Conservation (phyloP, 1,140 invertebrate species). For the Dendrolimus kikuchii region DNA sequence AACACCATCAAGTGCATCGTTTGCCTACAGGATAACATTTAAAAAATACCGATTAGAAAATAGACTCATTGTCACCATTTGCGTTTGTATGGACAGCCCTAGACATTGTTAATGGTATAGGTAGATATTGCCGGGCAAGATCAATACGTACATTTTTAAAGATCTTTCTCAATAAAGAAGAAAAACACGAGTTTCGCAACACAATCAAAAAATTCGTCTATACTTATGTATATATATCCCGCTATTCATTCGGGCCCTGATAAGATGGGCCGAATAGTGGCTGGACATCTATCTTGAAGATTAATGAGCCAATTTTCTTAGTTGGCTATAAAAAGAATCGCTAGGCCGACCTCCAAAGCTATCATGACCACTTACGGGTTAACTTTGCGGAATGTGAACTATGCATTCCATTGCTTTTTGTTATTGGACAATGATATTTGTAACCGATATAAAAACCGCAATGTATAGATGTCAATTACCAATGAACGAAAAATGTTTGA, state of each 20-base stretch:
- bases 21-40: too few species aligned
- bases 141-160: too few species aligned
- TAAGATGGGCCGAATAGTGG: slow-evolving; percentile 65
- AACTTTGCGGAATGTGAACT: slow-evolving; percentile 21
- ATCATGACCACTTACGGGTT: slow-evolving; percentile 32
- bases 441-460: not conserved
- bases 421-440: slow-evolving; percentile 4
- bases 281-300: slow-evolving; percentile 69
- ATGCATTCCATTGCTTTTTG: slow-evolving; percentile 16
- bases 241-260: slow-evolving; percentile 55
- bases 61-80: too few species aligned
- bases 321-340: slow-evolving; percentile 69
- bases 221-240: slow-evolving; percentile 28
- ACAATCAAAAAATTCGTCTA: slow-evolving; percentile 25
- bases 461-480: too few species aligned
- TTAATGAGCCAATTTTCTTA: slow-evolving; percentile 72
- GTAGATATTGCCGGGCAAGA: too few species aligned
- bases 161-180: slow-evolving; percentile 8
- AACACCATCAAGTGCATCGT: too few species aligned
- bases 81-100: too few species aligned
- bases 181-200: slow-evolving; percentile 13
- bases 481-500: too few species aligned
- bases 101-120: too few species aligned
- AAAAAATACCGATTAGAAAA: too few species aligned
- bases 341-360: slow-evolving; percentile 44